These are phyloP conservation scores for Pyrrhura leucotis DNA, from an alignment of 2,797 vertebrate genomes.

Conservation along the genomic window DNA sequence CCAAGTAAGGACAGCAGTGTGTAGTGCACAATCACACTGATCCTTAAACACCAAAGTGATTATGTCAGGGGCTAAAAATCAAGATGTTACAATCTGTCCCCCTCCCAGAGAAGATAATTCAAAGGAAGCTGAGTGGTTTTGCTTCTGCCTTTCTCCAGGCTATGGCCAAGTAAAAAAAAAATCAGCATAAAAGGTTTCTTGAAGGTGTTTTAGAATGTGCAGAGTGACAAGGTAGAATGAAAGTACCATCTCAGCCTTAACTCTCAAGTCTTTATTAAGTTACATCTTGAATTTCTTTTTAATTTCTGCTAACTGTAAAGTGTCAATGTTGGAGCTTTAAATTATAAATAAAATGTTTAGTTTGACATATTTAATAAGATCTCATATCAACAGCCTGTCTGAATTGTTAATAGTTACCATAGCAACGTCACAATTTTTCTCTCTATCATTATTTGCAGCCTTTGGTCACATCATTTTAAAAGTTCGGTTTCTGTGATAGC, in stretches of 20 bases:
- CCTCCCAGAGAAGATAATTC: background rate
- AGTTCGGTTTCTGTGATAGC: conserved; percentile 28
- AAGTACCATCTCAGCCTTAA: background rate
- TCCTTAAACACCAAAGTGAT: background rate
- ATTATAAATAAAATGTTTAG: conserved; percentile 62
- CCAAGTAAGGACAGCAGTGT: background rate
- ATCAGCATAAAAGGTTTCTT: background rate
- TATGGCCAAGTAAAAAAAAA: background rate
- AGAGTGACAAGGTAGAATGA: background rate
- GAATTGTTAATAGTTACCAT: conserved; percentile 62
- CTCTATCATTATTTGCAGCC: conserved; percentile 48
- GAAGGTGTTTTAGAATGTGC: background rate
- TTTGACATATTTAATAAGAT: conserved; percentile 58
- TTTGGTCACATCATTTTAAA: conserved; percentile 53
- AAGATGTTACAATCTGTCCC: background rate
- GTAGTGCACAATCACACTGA: background rate
- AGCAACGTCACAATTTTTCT: conserved; percentile 49
- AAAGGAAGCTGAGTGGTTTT: background rate
- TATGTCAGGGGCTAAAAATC: background rate
- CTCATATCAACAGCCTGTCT: conserved; percentile 60
- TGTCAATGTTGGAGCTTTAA: conserved; percentile 7
- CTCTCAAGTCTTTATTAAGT: conserved; percentile 12
- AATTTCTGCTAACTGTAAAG: conserved; percentile 28
- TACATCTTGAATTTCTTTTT: conserved; percentile 36
- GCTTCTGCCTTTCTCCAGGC: background rate